Evolutionary conservation across 2,797 vertebrate species (phyloP), one percentile per base, ranked within the genome.

Genomic region (Rhynchotus rufescens): DNA sequence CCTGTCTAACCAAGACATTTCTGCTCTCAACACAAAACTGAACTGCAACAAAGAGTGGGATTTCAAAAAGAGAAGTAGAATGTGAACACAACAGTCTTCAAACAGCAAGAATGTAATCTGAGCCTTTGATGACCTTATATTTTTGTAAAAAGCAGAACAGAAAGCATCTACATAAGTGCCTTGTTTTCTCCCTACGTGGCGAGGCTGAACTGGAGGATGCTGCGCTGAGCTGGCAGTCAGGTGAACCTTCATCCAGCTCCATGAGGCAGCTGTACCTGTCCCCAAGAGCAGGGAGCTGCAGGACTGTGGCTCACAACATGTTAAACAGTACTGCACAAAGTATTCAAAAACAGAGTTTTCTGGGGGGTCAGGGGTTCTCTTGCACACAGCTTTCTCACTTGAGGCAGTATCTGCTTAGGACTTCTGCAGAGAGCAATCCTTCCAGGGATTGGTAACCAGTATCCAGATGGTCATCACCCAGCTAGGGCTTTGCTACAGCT

Each of bases 1-100:
- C 60, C 57, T 2, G 2, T 45, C 57, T 51, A 75, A 45, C 15
- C 54, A 84, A 80, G 59, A 67, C 4, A 6, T 32, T 62, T 91
- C 77, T 86, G 65, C 40, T 57, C 68, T 60, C 36, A 68, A 30
- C 47, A 72, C 78, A 93, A 76, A 84, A 77, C 62, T 76, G 62
- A 65, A 67, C 71, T 89, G 74, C 52, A 60, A 52, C 68, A 84
- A 77, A 90, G 57, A 86, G 45, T 25, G 38, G 86, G 25, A 89
- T 65, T 76, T 59, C 34, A 86, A 91, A 68, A 84, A 68, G 38
- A 57, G 36, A 73, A 92, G 64, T 36, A 84, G 57, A 77, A 90
- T 81, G 64, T 0, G 21, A 94, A 76, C 57, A 88, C 60, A n/a
- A 74, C 92, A 93, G 78, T 11, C 60, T 42, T 26, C 61, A 69